These are phyloP conservation scores for Zhengitettix transpicula DNA, from an alignment of 2,888 invertebrate genomes.

Conservation along the genomic window DNA sequence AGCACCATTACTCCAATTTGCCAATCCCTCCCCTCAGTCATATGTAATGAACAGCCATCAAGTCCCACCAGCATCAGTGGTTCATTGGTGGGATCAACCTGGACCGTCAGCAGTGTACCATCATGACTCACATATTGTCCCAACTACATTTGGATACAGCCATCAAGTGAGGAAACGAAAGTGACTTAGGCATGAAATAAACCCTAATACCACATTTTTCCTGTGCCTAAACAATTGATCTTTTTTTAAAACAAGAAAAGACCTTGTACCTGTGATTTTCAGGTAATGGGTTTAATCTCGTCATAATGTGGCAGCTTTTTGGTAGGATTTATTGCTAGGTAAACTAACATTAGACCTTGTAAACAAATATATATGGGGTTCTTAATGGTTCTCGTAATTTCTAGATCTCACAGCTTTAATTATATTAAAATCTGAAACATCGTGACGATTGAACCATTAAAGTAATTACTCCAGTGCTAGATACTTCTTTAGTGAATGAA, in stretches of 20 bases:
- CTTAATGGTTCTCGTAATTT: too few relatives aligned
- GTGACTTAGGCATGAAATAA: conserved; percentile 1
- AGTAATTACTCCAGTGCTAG: neutral
- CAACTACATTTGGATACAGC: conserved; percentile 3
- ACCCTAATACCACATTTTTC: too few relatives aligned
- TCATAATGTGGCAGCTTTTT: neutral
- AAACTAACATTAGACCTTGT: too few relatives aligned
- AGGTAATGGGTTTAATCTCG: neutral
- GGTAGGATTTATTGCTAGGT: too few relatives aligned
- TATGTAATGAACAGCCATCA: conserved; percentile 3
- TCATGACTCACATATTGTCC: conserved; percentile 1
- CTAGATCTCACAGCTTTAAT: too few relatives aligned
- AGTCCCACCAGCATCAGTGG: conserved; percentile 5
- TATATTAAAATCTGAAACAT: neutral
- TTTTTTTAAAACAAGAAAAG: neutral
- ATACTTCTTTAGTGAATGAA: neutral
- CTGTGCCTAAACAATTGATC: too few relatives aligned
- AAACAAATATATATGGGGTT: too few relatives aligned
- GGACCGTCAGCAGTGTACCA: conserved; percentile 8
- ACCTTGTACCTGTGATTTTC: neutral
- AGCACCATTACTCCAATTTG: conserved; percentile 3
- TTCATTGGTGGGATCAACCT: conserved; percentile 10
- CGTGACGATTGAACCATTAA: neutral
- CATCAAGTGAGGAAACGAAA: conserved; percentile 11
- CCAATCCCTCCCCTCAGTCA: conserved; percentile 5